Base-by-base conservation (phyloP, 2,113 vertebrate species). In the Nettapus auritus region DNA sequence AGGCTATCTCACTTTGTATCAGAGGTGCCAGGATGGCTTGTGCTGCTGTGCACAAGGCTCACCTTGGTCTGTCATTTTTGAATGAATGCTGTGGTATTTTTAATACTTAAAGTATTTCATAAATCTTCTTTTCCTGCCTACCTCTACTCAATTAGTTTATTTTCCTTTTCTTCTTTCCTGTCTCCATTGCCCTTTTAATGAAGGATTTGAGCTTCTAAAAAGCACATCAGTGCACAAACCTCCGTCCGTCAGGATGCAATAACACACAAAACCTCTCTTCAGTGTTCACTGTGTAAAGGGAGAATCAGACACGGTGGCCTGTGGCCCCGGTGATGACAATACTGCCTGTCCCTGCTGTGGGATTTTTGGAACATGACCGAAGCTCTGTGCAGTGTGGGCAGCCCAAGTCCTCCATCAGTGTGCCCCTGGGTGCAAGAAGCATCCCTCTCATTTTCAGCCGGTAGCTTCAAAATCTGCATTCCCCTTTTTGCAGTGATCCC, bases 11-110 rank as follows among this genome's bases (percentile, higher is more conserved):
- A 9, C 38, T 90, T 78, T 18, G 17, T 60, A 69, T 69, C 85
- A 60, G 31, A 62, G 85, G 79, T 0, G 0, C 48, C 4, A 2
- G 63, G 36, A 44, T 86, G 34, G 88, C 57, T 89, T 13, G 0
- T 0, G 0, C 60, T 88, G 60, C 69, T 86, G 68, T 3, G 3
- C 20, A 6, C 44, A 36, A 75, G 63, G 50, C 56, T 71, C 14
- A 38, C 42, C 85, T 74, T 46, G 33, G 31, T 22, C 57, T 34
- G 52, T 75, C 71, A 33, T 52, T 90, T 90, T 82, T 78, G 66
- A 34, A 55, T 78, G 66, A 34, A 55, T n/a, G 6, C 50, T 26
- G 9, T 52, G 60, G 11, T 44, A 64, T 33, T 78, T 86, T 29
- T 16, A 55, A 21, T 5, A 9, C 38, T 78, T 82, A 31, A 21